Evolutionary conservation across 2,888 invertebrate species (phyloP).

Genomic region (Marronus borbonicus): DNA sequence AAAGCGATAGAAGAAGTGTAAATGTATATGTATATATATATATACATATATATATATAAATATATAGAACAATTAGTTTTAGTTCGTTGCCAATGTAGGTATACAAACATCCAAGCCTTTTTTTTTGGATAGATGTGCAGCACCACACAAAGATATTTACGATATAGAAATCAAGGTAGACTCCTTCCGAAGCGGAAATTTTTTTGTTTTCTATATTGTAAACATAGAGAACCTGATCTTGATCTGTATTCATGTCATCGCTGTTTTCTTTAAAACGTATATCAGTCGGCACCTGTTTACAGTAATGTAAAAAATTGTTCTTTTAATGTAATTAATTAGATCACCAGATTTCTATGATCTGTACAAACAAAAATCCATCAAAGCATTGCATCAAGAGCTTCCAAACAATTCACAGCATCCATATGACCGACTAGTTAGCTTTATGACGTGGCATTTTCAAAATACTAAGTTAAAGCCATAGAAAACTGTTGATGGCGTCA

Average conservation of each 20-base stretch:
- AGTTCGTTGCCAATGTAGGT: neutral
- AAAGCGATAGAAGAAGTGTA: constrained; percentile 52
- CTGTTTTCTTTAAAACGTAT: constrained; percentile 8
- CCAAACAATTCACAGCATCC: no score
- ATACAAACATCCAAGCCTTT: constrained; percentile 13
- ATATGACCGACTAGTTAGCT: neutral
- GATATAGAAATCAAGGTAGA: neutral
- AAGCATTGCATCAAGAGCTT: neutral
- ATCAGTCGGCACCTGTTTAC: constrained; percentile 67
- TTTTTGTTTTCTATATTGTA: neutral
- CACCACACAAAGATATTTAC: neutral
- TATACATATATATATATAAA: no score
- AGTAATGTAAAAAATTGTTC: constrained; percentile 47
- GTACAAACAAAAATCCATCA: no score
- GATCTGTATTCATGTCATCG: constrained; percentile 1
- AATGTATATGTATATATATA: no score
- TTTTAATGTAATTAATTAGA: constrained; percentile 25
- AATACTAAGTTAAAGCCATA: constrained; percentile 46
- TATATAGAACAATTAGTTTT: no score
- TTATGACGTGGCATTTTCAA: neutral
- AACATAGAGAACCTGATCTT: neutral
- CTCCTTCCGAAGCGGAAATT: neutral
- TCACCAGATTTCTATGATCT: constrained; percentile 60
- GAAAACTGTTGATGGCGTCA: constrained; percentile 59
- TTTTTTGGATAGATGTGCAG: no score